These are phyloP conservation scores for Rhinatrema bivittatum DNA, from an alignment of 2,797 vertebrate genomes.

Conservation along the genomic window DNA sequence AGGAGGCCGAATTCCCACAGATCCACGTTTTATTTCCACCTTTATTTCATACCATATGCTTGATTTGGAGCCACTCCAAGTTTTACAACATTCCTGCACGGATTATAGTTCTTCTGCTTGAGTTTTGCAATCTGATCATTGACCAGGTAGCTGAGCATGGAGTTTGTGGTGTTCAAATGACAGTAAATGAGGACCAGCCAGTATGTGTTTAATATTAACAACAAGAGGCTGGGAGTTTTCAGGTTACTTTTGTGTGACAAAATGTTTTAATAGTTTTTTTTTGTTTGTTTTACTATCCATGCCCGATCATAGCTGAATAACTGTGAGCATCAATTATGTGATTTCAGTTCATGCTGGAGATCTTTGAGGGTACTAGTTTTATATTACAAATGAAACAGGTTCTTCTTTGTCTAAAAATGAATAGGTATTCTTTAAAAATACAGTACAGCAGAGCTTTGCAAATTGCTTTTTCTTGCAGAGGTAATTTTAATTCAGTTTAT, in stretches of 20 bases:
- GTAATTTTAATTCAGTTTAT: background rate
- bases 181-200: background rate
- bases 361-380: too few relatives aligned
- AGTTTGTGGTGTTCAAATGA: background rate
- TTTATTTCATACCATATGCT: conserved; percentile 65
- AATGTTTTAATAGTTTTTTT: background rate
- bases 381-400: background rate
- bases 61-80: conserved; percentile 69
- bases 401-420: background rate
- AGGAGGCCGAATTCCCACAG: conserved; percentile 53
- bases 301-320: background rate
- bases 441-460: background rate
- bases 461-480: background rate
- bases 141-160: conserved; percentile 49
- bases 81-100: conserved; percentile 55
- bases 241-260: background rate
- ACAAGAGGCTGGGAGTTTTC: too few relatives aligned
- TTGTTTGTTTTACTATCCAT: background rate
- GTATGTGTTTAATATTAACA: background rate
- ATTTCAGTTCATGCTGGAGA: background rate
- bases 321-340: background rate
- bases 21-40: conserved; percentile 33
- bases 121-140: conserved; percentile 71
- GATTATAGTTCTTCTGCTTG: conserved; percentile 63
- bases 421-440: background rate